Evolutionary conservation across 2,113 vertebrate species (phyloP).

Genomic region (Cyanistes caeruleus): DNA sequence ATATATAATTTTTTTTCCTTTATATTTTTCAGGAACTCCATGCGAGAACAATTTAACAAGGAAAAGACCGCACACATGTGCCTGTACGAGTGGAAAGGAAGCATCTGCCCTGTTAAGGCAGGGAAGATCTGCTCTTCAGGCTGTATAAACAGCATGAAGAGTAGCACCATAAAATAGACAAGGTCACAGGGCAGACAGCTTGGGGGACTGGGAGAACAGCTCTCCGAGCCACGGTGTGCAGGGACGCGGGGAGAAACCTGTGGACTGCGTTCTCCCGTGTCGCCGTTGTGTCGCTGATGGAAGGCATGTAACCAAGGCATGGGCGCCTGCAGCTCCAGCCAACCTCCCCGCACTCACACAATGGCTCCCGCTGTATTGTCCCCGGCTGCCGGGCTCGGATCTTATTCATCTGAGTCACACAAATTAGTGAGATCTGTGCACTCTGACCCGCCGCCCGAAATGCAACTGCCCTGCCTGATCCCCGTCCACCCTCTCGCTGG

Average conservation of each 20-base stretch:
- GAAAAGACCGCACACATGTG: not conserved
- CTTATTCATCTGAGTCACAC: not conserved
- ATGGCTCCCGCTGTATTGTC: not conserved
- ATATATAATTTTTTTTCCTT: not conserved
- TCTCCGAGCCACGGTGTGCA: rapidly evolving
- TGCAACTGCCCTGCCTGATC: not conserved
- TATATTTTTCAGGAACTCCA: not conserved
- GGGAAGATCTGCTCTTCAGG: not conserved
- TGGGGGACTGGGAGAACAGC: not conserved
- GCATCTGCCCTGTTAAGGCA: not conserved
- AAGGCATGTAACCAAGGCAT: rapidly evolving
- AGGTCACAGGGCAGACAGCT: not conserved
- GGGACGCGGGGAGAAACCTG: not conserved
- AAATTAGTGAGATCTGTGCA: not conserved
- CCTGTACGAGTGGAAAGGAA: not conserved
- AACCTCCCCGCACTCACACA: not conserved
- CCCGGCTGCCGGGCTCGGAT: not conserved
- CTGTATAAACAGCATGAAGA: not conserved
- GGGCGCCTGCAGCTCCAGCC: not conserved
- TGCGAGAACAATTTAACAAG: not conserved
- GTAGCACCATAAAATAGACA: not conserved
- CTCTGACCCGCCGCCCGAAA: slow-evolving; percentile 4
- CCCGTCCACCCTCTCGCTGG: not conserved
- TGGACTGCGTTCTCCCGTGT: not conserved
- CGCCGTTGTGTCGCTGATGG: not conserved